A percentile compares a stretch with the other conserved stretches of the same genome.
These are phyloP conservation scores for Acyrthosiphon pisum DNA, from an alignment of 1,140 invertebrate genomes.

Conservation along the genomic window DNA sequence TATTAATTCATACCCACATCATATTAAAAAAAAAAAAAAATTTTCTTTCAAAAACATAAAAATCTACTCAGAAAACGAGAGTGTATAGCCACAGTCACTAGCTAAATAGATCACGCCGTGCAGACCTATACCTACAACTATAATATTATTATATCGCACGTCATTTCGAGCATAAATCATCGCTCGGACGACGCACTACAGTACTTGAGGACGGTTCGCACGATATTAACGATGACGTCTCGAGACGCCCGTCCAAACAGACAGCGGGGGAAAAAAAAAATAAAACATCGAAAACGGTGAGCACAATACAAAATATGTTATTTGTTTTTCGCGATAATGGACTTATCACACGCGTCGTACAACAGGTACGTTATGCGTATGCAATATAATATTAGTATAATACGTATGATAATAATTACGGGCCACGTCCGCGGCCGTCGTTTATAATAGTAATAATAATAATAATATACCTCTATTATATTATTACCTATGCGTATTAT, in stretches of 20 bases:
- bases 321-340: background rate
- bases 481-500: background rate
- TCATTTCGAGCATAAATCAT: background rate
- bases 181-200: background rate
- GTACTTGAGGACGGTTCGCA: background rate
- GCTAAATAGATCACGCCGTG: background rate
- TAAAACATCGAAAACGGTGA: background rate
- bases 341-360: background rate
- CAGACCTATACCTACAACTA: background rate
- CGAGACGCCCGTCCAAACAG: background rate
- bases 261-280: background rate
- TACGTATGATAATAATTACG: background rate
- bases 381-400: background rate
- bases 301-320: background rate
- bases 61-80: no score
- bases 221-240: background rate
- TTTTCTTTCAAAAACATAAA: no score
- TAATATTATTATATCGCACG: background rate
- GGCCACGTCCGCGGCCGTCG: background rate
- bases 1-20: no score
- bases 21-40: no score
- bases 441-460: background rate
- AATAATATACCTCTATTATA: background rate
- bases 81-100: background rate
- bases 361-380: no score